Evolutionary conservation across 1,140 invertebrate genomes (phyloP).

Genomic region (Portunus trituberculatus): DNA sequence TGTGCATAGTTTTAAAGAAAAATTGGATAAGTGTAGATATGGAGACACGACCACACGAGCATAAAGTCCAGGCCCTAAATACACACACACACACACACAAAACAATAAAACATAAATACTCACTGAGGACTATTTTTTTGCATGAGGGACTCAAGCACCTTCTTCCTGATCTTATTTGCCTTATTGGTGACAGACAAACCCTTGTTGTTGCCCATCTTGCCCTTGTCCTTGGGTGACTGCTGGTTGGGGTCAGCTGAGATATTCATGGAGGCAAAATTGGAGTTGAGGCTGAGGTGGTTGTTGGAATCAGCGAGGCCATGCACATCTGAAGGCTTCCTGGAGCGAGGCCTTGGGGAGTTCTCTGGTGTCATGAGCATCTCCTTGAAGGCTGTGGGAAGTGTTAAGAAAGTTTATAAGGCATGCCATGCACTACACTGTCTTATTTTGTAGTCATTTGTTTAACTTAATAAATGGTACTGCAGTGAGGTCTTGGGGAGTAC

Average conservation of each 20-base stretch:
- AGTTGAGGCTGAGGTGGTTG: slow-evolving; percentile 48
- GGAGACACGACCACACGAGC: no score
- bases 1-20: no score
- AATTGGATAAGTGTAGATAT: no score
- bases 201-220: slow-evolving; percentile 84
- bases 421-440: no score
- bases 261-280: slow-evolving; percentile 79
- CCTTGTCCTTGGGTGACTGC: slow-evolving; percentile 82
- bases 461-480: no score
- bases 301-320: slow-evolving; percentile 78
- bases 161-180: slow-evolving; percentile 63
- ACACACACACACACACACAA: no score
- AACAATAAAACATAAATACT: background rate
- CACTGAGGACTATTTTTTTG: slow-evolving; percentile 65
- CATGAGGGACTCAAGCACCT: slow-evolving; percentile 57
- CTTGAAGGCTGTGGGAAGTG: slow-evolving; percentile 84
- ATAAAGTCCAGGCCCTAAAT: no score
- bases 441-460: no score
- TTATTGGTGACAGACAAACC: slow-evolving; percentile 89
- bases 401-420: no score
- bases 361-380: slow-evolving; percentile 94
- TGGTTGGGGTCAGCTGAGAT: slow-evolving; percentile 79
- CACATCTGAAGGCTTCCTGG: slow-evolving; percentile 83
- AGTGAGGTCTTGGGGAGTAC: no score
- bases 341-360: slow-evolving; percentile 87